These are phyloP conservation scores for Hylaea fasciaria DNA, from an alignment of 2,888 invertebrate genomes.

Conservation along the genomic window DNA sequence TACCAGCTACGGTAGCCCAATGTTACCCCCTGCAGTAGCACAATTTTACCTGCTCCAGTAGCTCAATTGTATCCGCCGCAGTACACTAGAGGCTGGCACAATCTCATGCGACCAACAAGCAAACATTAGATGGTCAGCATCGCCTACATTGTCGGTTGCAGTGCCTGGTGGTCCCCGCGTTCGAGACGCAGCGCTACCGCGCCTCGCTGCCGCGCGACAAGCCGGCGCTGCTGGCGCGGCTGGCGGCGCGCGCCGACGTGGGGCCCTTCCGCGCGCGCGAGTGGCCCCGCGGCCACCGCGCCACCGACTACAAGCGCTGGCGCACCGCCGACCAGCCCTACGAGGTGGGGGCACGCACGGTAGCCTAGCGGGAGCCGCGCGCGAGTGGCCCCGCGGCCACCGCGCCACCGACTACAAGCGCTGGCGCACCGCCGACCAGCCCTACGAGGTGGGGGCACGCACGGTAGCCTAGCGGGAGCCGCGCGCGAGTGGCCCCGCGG, in stretches of 20 bases:
- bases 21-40: no score
- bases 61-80: neutral
- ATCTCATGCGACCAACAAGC: no score
- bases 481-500: slow-evolving; percentile 95
- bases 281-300: slow-evolving; percentile 94
- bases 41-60: no score
- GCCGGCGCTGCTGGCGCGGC: slow-evolving; percentile 88
- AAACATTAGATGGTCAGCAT: no score
- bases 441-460: slow-evolving; percentile 69
- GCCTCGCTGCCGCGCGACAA: slow-evolving; percentile 91
- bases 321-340: slow-evolving; percentile 88
- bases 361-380: slow-evolving; percentile 90
- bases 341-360: slow-evolving; percentile 52
- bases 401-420: slow-evolving; percentile 93
- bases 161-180: slow-evolving; percentile 94
- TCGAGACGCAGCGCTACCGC: slow-evolving; percentile 94
- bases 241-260: slow-evolving; percentile 82
- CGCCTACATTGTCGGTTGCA: slow-evolving; percentile 37
- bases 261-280: slow-evolving; percentile 94
- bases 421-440: slow-evolving; percentile 91
- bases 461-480: slow-evolving; percentile 87
- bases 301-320: slow-evolving; percentile 94
- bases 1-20: no score
- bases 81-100: no score
- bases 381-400: slow-evolving; percentile 95